Base-by-base conservation (phyloP, 2,888 invertebrate genomes). In the Microchrysa polita region DNA sequence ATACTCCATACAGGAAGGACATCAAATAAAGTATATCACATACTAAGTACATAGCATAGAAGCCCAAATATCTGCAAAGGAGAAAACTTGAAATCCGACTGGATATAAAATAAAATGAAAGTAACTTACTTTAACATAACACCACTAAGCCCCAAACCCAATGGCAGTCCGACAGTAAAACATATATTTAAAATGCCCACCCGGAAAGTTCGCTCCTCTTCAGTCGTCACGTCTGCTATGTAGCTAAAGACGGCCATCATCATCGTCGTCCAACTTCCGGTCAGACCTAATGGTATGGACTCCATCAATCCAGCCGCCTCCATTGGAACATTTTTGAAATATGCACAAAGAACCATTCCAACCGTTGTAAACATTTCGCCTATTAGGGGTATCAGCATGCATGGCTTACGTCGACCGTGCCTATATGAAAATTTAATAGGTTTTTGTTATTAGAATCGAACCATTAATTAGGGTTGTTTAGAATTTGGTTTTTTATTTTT, bases 181-280 rank as follows among this genome's bases (percentile, higher is more conserved):
- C 95, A 95, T 5, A 95, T 89, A 85, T 96, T 96, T 77, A 95
- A 91, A 69, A 96, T 90, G 27, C 95, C 95, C 79, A 96, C 93
- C 76, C 96, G 86, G 61, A 94, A 86, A 22, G 96, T 96, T 79
- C 95, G 89, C 78, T 91, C 92, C 82, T 94, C 92, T 77, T 93
- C 90, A 1, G 92, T 91, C 2, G 95, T 94, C 16, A 95, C 92
- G 81, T 96, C 95, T 1, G 92, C 93, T 75, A 96, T 92, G 81
- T 95, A 96, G 84, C 94, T 93, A 85, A 96, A 93, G 77, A 95
- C 91, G 18, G 93, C 93, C 93, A 94, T 94, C 79, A 94, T 91
- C 93, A 94, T 93, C 34, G 93, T 93, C 81, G 93, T 93, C 94
- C 94, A 94, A 9, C 94, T 94, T 10, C 94, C 85, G 0, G 93